A percentile compares a stretch with the other conserved stretches of the same genome.
These are phyloP conservation scores for Aphyosemion australe DNA, from an alignment of 2,113 vertebrate genomes.

Conservation along the genomic window DNA sequence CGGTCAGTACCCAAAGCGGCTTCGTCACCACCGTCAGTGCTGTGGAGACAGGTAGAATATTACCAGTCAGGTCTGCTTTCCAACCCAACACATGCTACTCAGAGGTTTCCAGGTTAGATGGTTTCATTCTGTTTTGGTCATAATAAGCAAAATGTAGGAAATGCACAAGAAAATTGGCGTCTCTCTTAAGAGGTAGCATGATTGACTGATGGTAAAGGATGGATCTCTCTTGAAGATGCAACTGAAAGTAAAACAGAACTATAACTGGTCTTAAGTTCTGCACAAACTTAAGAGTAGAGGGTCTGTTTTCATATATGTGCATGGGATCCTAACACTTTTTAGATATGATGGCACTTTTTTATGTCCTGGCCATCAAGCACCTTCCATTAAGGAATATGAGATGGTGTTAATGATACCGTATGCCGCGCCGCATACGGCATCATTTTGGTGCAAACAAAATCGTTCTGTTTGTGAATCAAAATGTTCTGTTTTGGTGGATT, in stretches of 20 bases:
- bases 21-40: conserved; percentile 71
- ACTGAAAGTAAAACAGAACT: neutral
- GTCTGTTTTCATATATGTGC: conserved; percentile 18
- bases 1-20: conserved; percentile 77
- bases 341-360: conserved; percentile 26
- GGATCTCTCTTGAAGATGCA: too few species aligned
- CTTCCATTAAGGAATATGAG: conserved; percentile 49
- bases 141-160: neutral
- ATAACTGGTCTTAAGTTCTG: neutral
- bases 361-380: conserved; percentile 22
- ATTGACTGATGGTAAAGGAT: neutral
- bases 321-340: conserved; percentile 39
- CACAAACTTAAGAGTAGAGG: neutral
- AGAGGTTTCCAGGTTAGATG: conserved; percentile 43
- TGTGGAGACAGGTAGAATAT: conserved; percentile 81
- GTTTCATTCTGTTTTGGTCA: neutral
- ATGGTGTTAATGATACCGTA: conserved; percentile 47
- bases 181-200: neutral
- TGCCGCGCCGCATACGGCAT: conserved; percentile 36
- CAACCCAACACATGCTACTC: conserved; percentile 36
- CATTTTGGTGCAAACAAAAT: conserved; percentile 32
- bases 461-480: conserved; percentile 44
- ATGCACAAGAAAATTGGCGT: neutral
- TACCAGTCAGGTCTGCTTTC: conserved; percentile 65
- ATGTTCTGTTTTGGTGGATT: conserved; percentile 2